Base-by-base conservation (phyloP, 2,113 vertebrate species). In the Theropithecus gelada region DNA sequence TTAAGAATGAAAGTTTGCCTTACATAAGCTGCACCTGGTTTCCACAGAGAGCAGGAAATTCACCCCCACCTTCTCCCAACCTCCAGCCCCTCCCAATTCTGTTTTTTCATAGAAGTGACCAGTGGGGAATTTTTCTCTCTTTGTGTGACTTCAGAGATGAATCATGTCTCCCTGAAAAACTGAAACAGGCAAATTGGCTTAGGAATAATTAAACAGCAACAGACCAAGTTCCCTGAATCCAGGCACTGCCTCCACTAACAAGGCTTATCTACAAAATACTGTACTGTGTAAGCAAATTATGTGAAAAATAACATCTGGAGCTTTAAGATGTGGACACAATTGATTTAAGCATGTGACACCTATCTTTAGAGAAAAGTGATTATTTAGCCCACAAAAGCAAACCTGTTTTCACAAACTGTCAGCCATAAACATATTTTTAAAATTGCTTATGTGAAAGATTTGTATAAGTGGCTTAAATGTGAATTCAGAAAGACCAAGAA, bases 401-500 rank as follows among this genome's bases (percentile, higher is more conserved):
- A 86, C 6, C 48, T 95, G 40, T 82, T 89, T 88, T 61, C 32
- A 82, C 4, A 48, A 78, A 85, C 57, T 82, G 45, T 64, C 38
- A 57, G 43, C 68, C 87, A 13, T 80, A 89, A 96, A 96, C 22
- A 59, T 66, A 72, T 91, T 92, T 81, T 8, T 22, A 95, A 91
- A 92, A 68, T 5, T 68, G 14, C 79, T 68, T 96, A 70, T 64
- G 89, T 83, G n/a, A 82, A 89, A 86, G 85, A 61, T 84, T 61
- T 82, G 50, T 61, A 16, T 57, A 80, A 93, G 40, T 43, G 78
- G 88, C 81, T 96, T 91, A 86, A 88, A 68, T n/a, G 83, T 50
- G 88, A 86, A 83, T 84, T 92, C 93, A 88, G 82, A 86, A 97
- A 87, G 80, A 95, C 8, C 68, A 75, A 86, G 82, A 95, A 89